These are phyloP conservation scores for Pluvialis apricaria DNA, from an alignment of 2,113 vertebrate species.

Conservation along the genomic window DNA sequence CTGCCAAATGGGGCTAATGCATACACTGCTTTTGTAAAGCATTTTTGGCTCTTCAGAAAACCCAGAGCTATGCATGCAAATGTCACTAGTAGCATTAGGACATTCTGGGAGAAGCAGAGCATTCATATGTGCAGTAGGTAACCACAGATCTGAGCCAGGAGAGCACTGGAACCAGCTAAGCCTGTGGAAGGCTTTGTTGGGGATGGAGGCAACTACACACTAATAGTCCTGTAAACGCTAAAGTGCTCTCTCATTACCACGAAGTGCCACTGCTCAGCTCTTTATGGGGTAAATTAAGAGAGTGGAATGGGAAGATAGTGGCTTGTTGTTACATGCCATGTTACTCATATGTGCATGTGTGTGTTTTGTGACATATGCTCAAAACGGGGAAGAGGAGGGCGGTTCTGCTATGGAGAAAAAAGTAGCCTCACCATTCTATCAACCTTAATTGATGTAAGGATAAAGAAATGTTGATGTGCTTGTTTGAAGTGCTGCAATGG, in stretches of 20 bases:
- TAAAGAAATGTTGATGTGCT: neutral
- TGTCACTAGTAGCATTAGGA: neutral
- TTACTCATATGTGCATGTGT: neutral
- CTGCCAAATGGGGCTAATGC: neutral
- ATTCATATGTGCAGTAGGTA: neutral
- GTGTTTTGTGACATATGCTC: neutral
- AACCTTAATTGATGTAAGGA: neutral
- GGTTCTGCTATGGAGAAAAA: neutral
- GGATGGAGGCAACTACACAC: neutral
- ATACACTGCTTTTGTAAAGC: neutral
- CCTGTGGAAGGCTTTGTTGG: neutral
- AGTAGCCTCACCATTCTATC: neutral
- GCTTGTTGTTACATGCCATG: neutral
- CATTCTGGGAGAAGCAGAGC: neutral
- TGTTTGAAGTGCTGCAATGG: neutral
- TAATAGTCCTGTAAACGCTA: neutral
- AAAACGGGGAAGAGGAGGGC: neutral
- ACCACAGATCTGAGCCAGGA: neutral
- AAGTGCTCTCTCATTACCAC: neutral
- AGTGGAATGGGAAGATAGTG: neutral
- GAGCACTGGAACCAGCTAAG: neutral
- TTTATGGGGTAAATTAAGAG: neutral
- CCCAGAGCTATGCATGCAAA: neutral
- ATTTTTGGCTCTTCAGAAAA: neutral
- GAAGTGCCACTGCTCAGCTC: neutral